Conservation (phyloP, 2,797 vertebrate species). For the Geranospiza caerulescens region DNA sequence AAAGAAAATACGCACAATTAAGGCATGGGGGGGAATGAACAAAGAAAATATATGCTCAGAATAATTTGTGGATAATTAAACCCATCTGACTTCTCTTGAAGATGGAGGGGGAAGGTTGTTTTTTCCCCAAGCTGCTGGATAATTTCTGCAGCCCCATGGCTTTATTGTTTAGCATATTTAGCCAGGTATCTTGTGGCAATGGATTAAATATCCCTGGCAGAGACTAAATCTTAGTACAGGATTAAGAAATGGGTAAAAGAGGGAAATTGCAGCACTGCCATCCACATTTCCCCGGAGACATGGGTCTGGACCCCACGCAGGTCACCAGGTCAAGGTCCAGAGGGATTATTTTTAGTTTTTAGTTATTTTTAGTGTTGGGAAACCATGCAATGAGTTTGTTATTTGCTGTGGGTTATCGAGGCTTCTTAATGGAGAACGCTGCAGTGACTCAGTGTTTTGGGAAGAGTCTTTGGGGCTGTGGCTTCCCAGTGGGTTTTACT, state of each 20-base stretch:
- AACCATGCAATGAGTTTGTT: neutral
- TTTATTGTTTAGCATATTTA: neutral
- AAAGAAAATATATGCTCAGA: neutral
- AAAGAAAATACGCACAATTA: neutral
- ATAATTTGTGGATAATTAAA: neutral
- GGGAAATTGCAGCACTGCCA: neutral
- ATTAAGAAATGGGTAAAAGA: neutral
- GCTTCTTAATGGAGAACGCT: neutral
- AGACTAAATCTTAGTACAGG: neutral
- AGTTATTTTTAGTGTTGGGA: neutral
- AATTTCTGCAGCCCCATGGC: neutral
- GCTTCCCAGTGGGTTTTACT: neutral
- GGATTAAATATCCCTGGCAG: neutral
- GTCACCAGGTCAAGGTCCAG: fast-evolving
- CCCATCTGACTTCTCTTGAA: neutral
- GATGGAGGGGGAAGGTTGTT: neutral
- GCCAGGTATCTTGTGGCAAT: neutral
- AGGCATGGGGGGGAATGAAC: fast-evolving
- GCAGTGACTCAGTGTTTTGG: neutral
- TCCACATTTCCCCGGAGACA: fast-evolving
- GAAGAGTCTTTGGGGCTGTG: neutral
- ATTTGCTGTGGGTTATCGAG: neutral
- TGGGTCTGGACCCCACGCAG: neutral
- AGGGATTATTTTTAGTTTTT: neutral
- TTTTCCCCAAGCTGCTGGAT: neutral